phyloP scores from a whole-genome alignment of 2,797 vertebrate species.

The Hippoglossus hippoglossus region DNA sequence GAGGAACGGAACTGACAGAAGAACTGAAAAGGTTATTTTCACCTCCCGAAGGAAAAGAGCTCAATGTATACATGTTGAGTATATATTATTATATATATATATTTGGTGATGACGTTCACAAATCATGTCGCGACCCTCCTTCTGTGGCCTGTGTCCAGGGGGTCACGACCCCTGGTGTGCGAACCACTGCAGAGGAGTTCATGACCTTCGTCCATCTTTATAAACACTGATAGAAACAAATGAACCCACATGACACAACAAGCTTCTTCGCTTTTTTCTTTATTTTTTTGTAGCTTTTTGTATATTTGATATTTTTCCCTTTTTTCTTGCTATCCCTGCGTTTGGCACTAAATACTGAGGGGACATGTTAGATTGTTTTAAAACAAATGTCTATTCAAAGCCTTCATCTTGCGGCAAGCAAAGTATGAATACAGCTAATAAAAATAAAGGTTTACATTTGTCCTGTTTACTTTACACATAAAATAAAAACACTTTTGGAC shows the following conservation, averaged over 20 bases:
- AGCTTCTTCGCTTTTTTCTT: slow-evolving; percentile 65
- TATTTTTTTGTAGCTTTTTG: slow-evolving; percentile 66
- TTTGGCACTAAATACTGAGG: slow-evolving; percentile 95
- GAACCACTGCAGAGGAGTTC: too few relatives aligned
- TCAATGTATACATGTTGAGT: too few relatives aligned
- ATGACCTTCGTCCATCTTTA: too few relatives aligned
- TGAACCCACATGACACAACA: slow-evolving; percentile 14
- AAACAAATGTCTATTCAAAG: slow-evolving; percentile 96
- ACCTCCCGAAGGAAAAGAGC: too few relatives aligned
- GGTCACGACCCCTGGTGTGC: too few relatives aligned
- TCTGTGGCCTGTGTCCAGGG: too few relatives aligned
- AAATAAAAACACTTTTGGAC: slow-evolving; percentile 91
- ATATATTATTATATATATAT: too few relatives aligned
- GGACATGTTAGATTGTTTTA: slow-evolving; percentile 90
- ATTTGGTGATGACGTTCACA: too few relatives aligned
- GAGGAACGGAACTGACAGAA: slow-evolving; percentile 1
- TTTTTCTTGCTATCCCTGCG: slow-evolving; percentile 72
- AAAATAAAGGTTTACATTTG: slow-evolving; percentile 99
- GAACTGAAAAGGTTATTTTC: too few relatives aligned
- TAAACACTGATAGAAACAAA: background rate
- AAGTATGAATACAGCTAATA: slow-evolving; percentile 98
- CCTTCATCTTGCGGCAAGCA: slow-evolving; percentile 90
- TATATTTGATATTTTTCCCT: slow-evolving; percentile 52
- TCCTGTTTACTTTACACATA: slow-evolving; percentile 93
- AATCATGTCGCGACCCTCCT: too few relatives aligned